Base-by-base conservation (phyloP, 2,888 invertebrate genomes). In the Conomelus anceps region DNA sequence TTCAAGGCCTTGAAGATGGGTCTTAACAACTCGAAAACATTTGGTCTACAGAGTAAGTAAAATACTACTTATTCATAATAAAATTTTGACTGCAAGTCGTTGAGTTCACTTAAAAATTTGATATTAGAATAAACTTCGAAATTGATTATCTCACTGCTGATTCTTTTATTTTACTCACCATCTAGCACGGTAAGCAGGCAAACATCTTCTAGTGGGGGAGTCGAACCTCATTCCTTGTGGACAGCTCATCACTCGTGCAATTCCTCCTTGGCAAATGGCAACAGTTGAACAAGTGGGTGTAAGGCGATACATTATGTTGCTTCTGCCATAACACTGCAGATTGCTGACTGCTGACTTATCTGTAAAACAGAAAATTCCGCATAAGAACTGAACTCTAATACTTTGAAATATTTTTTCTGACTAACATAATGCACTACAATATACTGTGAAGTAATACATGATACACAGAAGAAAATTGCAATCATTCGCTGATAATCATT, bases 161-260 rank as follows among this genome's bases (percentile, higher is more conserved):
- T 23, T 85, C n/a, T 85, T 22, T 22, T n/a, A 9, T 22, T 29
- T 7, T 0, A 91, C 92, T 92, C 92, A 94, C 93, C 94, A 94
- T 91, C 92, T 92, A 29, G 93, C 94, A 91, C 93, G 90, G 91
- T 93, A 92, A 41, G 92, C 91, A 22, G 92, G 91, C 85, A 93
- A 90, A 91, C 94, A 94, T 91, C 93, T 92, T 90, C 93, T 92
- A n/a, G 91, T 91, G 23, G 91, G 91, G 1, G 92, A 91, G 91
- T 94, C 93, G 90, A 93, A 94, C 13, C 93, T 93, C 17, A 93
- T 92, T 85, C 93, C 93, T 13, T 90, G 90, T n/a, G 93, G 93
- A 91, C 94, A 94, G 88, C 92, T 93, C 87, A 94, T 91, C 26
- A 94, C 92, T 91, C 93, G 93, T 11, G 93, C 93, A 87, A 92